Evolutionary conservation across 2,797 vertebrate genomes (phyloP).

Genomic region (Phrynocephalus forsythii): DNA sequence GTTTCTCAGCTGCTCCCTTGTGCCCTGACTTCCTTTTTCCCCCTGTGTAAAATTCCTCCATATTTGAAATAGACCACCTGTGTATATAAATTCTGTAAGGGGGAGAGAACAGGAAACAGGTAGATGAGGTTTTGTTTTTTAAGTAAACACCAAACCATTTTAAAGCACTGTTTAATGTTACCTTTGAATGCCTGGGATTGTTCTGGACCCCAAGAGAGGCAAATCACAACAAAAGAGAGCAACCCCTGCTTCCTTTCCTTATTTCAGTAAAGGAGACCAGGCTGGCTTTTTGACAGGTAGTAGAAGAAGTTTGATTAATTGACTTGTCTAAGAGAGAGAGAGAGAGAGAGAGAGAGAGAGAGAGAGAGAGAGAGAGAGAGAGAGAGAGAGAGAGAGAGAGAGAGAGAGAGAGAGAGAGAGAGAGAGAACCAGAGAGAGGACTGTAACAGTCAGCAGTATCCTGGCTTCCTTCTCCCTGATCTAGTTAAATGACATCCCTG

Average conservation of each 20-base stretch:
- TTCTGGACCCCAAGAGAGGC: slow-evolving; percentile 23
- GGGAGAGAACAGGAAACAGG: neutral
- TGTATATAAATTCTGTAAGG: neutral
- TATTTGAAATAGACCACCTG: slow-evolving; percentile 21
- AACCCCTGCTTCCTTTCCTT: slow-evolving; percentile 49
- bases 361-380: slow-evolving; percentile 58
- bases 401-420: slow-evolving; percentile 47
- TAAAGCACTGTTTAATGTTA: slow-evolving; percentile 23
- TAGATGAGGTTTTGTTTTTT: slow-evolving; percentile 15
- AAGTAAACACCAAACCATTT: slow-evolving; percentile 35
- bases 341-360: slow-evolving; percentile 42
- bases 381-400: slow-evolving; percentile 27
- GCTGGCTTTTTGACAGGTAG: slow-evolving; percentile 53
- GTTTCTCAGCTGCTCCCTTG: neutral
- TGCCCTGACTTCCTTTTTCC: neutral
- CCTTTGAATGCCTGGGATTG: slow-evolving; percentile 34
- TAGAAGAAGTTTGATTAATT: slow-evolving; percentile 73
- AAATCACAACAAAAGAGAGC: neutral
- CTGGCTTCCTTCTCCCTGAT: slow-evolving; percentile 47
- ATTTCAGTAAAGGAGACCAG: slow-evolving; percentile 47
- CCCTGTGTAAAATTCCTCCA: neutral
- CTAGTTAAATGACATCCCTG: slow-evolving; percentile 38
- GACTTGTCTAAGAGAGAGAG: slow-evolving; percentile 60
- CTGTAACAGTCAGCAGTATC: slow-evolving; percentile 62
- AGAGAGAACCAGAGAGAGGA: slow-evolving; percentile 38